Evolutionary conservation across 2,797 vertebrate species (phyloP), one percentile per base, ranked within the genome.

Genomic region (Galago senegalensis): DNA sequence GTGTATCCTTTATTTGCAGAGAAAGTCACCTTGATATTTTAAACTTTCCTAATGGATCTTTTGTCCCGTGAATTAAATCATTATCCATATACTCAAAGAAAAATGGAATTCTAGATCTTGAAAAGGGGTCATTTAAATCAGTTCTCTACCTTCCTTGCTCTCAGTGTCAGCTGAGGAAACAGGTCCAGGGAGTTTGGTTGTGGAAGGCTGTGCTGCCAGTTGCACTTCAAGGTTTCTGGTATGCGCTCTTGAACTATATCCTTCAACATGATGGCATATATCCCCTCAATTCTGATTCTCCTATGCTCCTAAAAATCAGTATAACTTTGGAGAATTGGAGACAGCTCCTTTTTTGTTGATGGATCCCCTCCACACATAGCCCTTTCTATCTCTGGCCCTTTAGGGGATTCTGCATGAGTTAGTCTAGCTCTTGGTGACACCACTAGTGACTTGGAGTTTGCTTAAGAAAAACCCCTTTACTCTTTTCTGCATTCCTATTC

Each of bases 401-500:
- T 75, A 56, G 21, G 9, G 67, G 53, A 63, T 72, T 91, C 37
- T 23, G 14, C 1, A 0, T 65, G 61, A 65, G 16, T 81, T 81
- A 14, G 23, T 81, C 7, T 37, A 82, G 27, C 58, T 77, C n/a
- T 92, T 93, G 49, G 61, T 70, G 27, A 82, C 13, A 37, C 8
- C 23, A 69, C 34, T 61, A 58, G 75, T 91, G 60, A 92, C 89
- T 95, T 94, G 58, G 58, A 25, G 31, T 95, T 96, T 93, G 69
- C 96, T 90, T 95, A 49, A 70, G 67, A 95, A 56, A 93, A 53
- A 94, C 11, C 46, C 85, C 60, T 70, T 90, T 87, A 46, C 40
- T 94, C 79, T 85, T 91, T 95, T 77, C 84, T 94, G 70, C 5
- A 8, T 88, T 96, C 65, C 81, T 80, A 53, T 80, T 97, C 96